Conservation (phyloP, 2,797 vertebrate species). For the Intellagama lesueurii region DNA sequence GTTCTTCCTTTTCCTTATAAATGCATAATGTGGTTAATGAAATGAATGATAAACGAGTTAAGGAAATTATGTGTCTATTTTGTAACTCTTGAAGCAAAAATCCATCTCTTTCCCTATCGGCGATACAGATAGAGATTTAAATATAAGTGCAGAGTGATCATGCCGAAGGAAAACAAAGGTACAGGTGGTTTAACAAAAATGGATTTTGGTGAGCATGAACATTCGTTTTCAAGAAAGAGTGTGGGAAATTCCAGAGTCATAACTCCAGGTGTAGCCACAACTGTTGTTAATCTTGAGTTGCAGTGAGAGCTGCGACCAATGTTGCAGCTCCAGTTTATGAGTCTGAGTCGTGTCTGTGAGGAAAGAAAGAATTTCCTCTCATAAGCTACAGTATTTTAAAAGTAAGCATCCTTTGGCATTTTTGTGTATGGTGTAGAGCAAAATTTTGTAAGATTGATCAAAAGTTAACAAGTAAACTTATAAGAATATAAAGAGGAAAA, state of each 20-base stretch:
- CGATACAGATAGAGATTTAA: no score
- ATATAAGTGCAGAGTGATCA: no score
- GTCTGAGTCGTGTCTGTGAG: neutral
- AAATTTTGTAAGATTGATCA: no score
- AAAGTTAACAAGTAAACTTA: neutral
- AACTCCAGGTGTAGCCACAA: neutral
- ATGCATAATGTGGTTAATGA: fast-evolving
- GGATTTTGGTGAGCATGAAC: slow-evolving; percentile 5
- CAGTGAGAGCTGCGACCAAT: neutral
- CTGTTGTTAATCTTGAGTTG: neutral
- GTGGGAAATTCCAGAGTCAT: neutral
- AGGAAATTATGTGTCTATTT: neutral
- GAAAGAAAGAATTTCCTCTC: neutral
- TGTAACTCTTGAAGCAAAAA: slow-evolving; percentile 24
- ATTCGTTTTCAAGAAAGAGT: neutral
- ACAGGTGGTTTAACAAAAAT: slow-evolving; percentile 39
- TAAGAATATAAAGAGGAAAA: neutral
- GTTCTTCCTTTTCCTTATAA: neutral
- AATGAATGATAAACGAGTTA: neutral
- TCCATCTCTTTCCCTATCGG: neutral
- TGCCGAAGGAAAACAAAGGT: no score
- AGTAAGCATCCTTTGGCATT: neutral
- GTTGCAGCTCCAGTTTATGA: neutral
- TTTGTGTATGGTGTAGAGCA: neutral
- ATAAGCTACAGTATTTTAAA: neutral